A percentile compares a stretch with the other conserved stretches of the same genome.
phyloP scores from a whole-genome alignment of 2,797 vertebrate species.

The Pangasius sanitwongsei region DNA sequence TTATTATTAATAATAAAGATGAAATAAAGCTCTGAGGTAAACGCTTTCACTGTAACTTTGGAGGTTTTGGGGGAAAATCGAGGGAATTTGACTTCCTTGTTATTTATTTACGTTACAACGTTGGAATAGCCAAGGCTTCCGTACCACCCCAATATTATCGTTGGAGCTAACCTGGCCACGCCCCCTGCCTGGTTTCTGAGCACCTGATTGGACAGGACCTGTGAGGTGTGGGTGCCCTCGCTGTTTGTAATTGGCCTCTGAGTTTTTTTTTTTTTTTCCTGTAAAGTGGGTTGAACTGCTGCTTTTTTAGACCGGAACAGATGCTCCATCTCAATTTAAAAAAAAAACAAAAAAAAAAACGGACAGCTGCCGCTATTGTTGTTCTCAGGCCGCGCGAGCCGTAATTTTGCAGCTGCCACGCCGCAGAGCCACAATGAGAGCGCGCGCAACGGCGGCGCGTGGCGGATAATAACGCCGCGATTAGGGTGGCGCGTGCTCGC shows the following conservation, averaged over 20 bases:
- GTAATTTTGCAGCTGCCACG: conserved; percentile 80
- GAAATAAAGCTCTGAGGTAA: not conserved
- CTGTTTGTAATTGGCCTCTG: not conserved
- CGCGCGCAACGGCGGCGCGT: conserved; percentile 77
- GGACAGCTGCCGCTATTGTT: conserved; percentile 85
- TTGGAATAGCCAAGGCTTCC: not conserved
- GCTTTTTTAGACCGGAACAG: conserved; percentile 75
- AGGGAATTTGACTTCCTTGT: not conserved
- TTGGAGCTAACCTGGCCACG: not conserved
- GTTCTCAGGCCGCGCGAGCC: conserved; percentile 74
- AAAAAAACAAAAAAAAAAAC: conserved; percentile 29
- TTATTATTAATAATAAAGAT: not conserved
- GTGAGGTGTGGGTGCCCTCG: not conserved
- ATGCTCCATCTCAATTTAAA: conserved; percentile 76
- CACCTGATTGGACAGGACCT: conserved; percentile 6
- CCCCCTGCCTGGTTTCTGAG: not conserved
- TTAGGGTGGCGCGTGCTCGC: conserved; percentile 79
- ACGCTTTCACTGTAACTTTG: too few relatives aligned
- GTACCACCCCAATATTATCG: not conserved
- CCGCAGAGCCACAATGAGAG: conserved; percentile 78
- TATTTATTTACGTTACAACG: too few relatives aligned
- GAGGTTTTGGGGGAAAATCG: not conserved
- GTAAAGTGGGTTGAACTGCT: conserved; percentile 70
- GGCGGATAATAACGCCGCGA: conserved; percentile 80
- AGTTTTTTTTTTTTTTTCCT: not conserved